These are phyloP conservation scores for Ladona fulva DNA, from an alignment of 1,140 invertebrate species.

Conservation along the genomic window DNA sequence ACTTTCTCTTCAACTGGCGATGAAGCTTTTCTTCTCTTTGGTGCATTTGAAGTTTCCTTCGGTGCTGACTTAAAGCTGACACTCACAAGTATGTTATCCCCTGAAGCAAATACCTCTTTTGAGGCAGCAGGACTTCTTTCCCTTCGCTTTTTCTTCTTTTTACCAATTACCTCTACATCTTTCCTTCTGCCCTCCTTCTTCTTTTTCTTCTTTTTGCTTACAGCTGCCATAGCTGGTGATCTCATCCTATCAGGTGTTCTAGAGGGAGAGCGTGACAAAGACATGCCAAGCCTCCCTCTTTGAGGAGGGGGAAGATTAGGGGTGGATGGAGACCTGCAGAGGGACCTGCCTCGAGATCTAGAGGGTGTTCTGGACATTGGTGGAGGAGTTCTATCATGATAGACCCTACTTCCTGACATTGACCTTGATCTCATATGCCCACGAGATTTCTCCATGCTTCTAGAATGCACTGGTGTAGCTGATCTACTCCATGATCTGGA, in stretches of 20 bases:
- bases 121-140: slow-evolving; percentile 53
- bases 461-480: slow-evolving; percentile 32
- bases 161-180: slow-evolving; percentile 35
- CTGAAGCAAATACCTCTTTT: slow-evolving; percentile 85
- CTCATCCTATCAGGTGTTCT: slow-evolving; percentile 26
- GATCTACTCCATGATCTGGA: slow-evolving; percentile 33
- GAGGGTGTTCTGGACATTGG: slow-evolving; percentile 40
- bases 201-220: slow-evolving; percentile 41
- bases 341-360: slow-evolving; percentile 40
- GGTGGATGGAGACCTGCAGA: slow-evolving; percentile 23
- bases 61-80: slow-evolving; percentile 60
- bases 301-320: slow-evolving; percentile 33
- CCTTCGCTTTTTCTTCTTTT: slow-evolving; percentile 42
- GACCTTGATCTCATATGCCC: background rate
- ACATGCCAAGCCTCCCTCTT: slow-evolving; percentile 16
- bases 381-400: slow-evolving; percentile 16
- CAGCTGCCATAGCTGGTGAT: slow-evolving; percentile 19
- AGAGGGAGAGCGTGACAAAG: slow-evolving; percentile 16
- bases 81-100: slow-evolving; percentile 83
- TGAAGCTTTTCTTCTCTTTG: slow-evolving; percentile 37
- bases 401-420: background rate
- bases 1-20: slow-evolving; percentile 32
- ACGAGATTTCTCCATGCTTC: slow-evolving; percentile 32
- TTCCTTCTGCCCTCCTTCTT: slow-evolving; percentile 44
- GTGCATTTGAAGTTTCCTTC: slow-evolving; percentile 35